phyloP scores from a whole-genome alignment of 2,888 invertebrate species.

The Scotopteryx bipunctaria region DNA sequence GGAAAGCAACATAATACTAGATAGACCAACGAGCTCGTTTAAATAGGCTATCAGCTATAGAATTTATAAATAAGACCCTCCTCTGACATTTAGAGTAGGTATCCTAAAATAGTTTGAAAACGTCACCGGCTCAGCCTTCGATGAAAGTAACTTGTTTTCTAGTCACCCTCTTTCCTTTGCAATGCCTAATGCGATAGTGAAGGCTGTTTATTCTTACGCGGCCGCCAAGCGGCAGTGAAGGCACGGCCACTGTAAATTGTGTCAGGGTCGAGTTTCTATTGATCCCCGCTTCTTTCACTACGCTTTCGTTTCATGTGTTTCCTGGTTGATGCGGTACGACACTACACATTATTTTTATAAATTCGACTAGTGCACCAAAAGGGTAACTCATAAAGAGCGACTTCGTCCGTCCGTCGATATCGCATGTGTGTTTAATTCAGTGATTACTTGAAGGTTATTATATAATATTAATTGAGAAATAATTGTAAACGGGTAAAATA shows the following conservation, averaged over 20 bases:
- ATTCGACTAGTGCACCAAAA: no score
- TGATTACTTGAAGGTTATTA: no score
- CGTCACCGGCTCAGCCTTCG: conserved; percentile 7
- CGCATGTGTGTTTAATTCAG: no score
- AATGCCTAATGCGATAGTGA: conserved; percentile 52
- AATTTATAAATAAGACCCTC: no score
- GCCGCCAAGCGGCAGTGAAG: conserved; percentile 58
- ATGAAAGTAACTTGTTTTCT: conserved; percentile 47
- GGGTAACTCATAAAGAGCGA: no score
- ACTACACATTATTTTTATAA: conserved; percentile 15
- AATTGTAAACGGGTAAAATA: no score
- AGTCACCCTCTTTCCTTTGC: conserved; percentile 49
- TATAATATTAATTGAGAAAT: no score
- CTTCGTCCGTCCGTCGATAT: no score
- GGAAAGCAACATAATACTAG: no score
- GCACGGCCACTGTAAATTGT: conserved; percentile 73
- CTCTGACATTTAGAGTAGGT: neutral
- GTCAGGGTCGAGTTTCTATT: conserved; percentile 78
- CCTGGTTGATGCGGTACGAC: conserved; percentile 54
- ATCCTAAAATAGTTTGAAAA: neutral
- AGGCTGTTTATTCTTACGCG: conserved; percentile 72
- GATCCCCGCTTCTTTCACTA: conserved; percentile 73
- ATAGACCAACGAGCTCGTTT: no score
- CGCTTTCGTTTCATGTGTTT: conserved; percentile 66
- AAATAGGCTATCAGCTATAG: no score